A percentile compares a stretch with the other conserved stretches of the same genome.
Conservation (phyloP, 2,888 invertebrate species). For the Hyposoter dolosus region DNA sequence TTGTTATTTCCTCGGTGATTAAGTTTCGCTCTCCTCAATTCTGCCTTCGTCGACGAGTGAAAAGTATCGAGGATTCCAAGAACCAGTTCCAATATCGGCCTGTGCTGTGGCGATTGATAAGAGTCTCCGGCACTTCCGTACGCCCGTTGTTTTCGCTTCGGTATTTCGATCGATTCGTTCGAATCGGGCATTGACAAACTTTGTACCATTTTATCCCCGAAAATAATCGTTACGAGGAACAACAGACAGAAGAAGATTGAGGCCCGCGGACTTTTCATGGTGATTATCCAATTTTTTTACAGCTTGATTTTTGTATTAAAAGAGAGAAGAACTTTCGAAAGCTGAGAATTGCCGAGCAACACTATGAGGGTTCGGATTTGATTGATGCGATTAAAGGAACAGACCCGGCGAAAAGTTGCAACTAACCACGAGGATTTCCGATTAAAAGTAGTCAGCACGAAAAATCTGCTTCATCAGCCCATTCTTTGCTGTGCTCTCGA, state of each 20-base stretch:
- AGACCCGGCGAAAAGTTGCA: background rate
- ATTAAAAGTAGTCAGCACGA: constrained; percentile 24
- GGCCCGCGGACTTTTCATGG: constrained; percentile 13
- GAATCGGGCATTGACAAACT: constrained; percentile 51
- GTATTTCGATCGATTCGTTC: constrained; percentile 74
- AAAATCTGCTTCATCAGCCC: constrained; percentile 48
- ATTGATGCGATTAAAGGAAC: constrained; percentile 32
- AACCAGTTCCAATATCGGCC: constrained; percentile 76
- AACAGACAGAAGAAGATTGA: constrained; percentile 38
- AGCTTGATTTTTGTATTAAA: background rate
- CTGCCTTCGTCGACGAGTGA: constrained; percentile 72
- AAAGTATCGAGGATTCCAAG: constrained; percentile 76
- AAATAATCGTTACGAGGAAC: constrained; percentile 35
- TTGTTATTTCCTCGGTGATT: constrained; percentile 32
- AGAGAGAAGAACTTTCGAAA: background rate
- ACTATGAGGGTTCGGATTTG: constrained; percentile 20
- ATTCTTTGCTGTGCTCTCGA: constrained; percentile 39
- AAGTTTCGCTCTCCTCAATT: constrained; percentile 64
- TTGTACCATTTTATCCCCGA: constrained; percentile 14
- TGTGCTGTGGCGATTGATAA: constrained; percentile 63
- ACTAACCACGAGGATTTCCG: background rate
- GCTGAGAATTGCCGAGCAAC: background rate
- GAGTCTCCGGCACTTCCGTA: constrained; percentile 28
- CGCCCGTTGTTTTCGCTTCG: constrained; percentile 38
- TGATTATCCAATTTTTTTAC: background rate